These are phyloP conservation scores for Lingula anatina DNA, from an alignment of 2,888 invertebrate species.

Conservation along the genomic window DNA sequence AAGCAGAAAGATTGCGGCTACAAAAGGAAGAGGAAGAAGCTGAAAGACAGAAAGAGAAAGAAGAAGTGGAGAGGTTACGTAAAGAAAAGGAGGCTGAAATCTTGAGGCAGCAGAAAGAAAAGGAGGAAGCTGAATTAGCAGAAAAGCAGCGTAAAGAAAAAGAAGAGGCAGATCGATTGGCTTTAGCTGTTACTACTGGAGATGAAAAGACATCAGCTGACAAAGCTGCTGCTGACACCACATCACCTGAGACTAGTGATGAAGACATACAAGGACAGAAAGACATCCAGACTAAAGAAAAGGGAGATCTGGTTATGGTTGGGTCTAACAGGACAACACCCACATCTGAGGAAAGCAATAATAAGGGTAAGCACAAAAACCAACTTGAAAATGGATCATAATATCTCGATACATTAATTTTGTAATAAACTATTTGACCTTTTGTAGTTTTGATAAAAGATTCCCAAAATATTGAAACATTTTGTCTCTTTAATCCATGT, in stretches of 20 bases:
- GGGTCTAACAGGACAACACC: constrained; percentile 31
- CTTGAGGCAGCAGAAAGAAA: not conserved
- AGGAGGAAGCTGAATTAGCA: not conserved
- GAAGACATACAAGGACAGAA: not conserved
- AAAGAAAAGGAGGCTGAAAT: not conserved
- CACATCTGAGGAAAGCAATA: constrained; percentile 27
- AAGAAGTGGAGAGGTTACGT: not conserved
- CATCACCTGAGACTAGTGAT: not conserved
- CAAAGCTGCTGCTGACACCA: not conserved
- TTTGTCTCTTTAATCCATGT: too few species aligned
- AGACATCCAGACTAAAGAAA: constrained; percentile 29
- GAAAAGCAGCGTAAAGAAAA: not conserved
- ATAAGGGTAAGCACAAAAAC: constrained; percentile 21
- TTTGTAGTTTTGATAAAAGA: too few species aligned
- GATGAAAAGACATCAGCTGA: not conserved
- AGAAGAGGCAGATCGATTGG: constrained; percentile 6
- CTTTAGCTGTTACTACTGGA: not conserved
- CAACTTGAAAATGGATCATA: too few species aligned
- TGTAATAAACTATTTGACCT: too few species aligned
- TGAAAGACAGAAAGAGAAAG: not conserved
- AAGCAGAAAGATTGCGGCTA: too few species aligned
- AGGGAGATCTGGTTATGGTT: constrained; percentile 42
- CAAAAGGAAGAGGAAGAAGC: too few species aligned
- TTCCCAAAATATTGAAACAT: too few species aligned
- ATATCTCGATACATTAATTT: too few species aligned